Base-by-base conservation (phyloP, 2,797 vertebrate species). In the Mus caroli region DNA sequence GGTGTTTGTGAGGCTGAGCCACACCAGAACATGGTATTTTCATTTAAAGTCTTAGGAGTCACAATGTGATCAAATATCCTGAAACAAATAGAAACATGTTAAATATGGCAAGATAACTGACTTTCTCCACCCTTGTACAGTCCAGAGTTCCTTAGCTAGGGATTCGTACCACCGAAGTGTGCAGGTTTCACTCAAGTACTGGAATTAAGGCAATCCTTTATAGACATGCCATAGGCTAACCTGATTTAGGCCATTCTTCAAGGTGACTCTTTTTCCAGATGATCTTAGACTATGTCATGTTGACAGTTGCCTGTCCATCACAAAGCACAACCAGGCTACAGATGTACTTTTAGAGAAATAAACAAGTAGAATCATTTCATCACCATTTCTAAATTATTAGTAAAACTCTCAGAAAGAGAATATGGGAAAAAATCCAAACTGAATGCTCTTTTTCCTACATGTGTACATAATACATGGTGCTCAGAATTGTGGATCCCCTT, bases 331-430 rank as follows among this genome's bases (percentile, higher is more conserved):
- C 7, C 56, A 37, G 43, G 37, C n/a, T 54, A 11, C 10, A 78
- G 4, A 22, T 4, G 17, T 52, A 60, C 8, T 28, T 15, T 80
- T 82, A 43, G 56, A 87, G n/a, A 12, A 83, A 67, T 62, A 83
- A 94, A 46, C 52, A 69, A 37, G 14, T 83, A 46, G 22, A 24
- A n/a, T 5, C 19, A 58, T 37, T 84, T 87, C 34, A 71, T 40
- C 67, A 17, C 1, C 22, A 52, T 37, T n/a, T 28, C 8, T 69
- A n/a, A 28, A 64, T 3, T 52, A 9, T 64, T 60, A 58, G n/a
- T 62, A 88, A 82, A 12, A 80, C 9, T 69, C 67, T 24, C 75
- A 92, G 19, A 46, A 92, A 60, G 78, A 92, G 31, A 94, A 75
- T 20, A 28, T 17, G 26, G 26, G 20, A 24, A 26, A 17, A 91